Evolutionary conservation across 2,797 vertebrate species (phyloP).

Genomic region (Schizopygopsis pylzovi): DNA sequence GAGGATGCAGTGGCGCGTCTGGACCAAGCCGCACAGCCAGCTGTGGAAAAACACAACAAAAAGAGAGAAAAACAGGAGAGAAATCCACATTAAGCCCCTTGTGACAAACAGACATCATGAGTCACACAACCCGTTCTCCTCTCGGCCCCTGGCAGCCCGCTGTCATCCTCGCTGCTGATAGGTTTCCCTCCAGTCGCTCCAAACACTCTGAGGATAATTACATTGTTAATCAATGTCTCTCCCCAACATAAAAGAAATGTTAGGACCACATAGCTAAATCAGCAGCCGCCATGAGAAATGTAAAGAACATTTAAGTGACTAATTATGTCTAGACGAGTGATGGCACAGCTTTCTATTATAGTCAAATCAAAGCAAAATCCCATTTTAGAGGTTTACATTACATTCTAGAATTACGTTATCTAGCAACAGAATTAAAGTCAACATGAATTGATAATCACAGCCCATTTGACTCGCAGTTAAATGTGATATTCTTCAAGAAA

Average conservation of each 20-base stretch:
- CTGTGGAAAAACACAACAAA: conserved; percentile 51
- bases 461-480: background rate
- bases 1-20: conserved; percentile 52
- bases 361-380: background rate
- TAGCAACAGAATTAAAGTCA: conserved; percentile 12
- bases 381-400: background rate
- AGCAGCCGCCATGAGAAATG: conserved; percentile 73
- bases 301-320: conserved; percentile 75
- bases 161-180: conserved; percentile 57
- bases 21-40: conserved; percentile 57
- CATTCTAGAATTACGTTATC: background rate
- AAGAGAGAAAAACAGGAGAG: conserved; percentile 22
- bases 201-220: conserved; percentile 78
- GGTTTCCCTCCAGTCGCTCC: conserved; percentile 55
- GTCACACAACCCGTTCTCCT: conserved; percentile 43
- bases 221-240: conserved; percentile 85
- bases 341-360: conserved; percentile 14
- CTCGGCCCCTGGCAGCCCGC: conserved; percentile 47
- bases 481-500: background rate
- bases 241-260: conserved; percentile 73
- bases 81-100: conserved; percentile 47
- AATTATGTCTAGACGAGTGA: conserved; percentile 49
- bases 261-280: conserved; percentile 69
- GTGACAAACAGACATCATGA: conserved; percentile 52
- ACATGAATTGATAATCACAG: background rate